Evolutionary conservation across 1,140 invertebrate genomes (phyloP).

Genomic region (Drosophila ercepeae): DNA sequence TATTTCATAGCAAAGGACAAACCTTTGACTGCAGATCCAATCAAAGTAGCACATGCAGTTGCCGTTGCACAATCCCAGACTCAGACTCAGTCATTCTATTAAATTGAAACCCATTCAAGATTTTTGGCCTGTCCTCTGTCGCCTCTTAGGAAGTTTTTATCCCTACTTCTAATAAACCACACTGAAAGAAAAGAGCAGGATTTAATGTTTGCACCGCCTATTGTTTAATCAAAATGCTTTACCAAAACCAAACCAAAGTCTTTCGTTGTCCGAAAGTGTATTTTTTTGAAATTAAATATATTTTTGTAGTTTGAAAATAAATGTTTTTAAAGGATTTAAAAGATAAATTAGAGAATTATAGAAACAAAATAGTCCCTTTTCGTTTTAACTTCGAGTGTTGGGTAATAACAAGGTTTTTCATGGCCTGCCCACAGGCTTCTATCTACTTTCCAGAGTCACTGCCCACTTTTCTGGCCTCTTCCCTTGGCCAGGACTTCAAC

Average conservation of each 20-base stretch:
- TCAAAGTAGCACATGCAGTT: conserved; percentile 17
- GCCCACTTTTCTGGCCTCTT: background rate
- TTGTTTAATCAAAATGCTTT: too few relatives aligned
- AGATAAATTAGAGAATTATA: too few relatives aligned
- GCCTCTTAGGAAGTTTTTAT: background rate
- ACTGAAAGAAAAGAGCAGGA: background rate
- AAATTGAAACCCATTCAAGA: conserved; percentile 5
- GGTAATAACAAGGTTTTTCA: conserved; percentile 72
- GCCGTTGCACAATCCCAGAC: conserved; percentile 18
- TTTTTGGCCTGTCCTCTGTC: background rate
- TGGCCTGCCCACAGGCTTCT: conserved; percentile 29
- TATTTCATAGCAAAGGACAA: conserved; percentile 12
- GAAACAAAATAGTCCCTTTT: too few relatives aligned
- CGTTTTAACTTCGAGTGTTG: conserved; percentile 68
- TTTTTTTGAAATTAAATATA: too few relatives aligned
- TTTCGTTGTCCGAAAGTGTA: too few relatives aligned
- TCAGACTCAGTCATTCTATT: background rate
- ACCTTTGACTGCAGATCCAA: conserved; percentile 26
- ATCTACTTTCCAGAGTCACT: background rate
- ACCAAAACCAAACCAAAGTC: too few relatives aligned
- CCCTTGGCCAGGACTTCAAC: background rate
- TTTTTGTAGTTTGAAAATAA: too few relatives aligned
- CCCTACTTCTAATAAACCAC: background rate
- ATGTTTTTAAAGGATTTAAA: too few relatives aligned
- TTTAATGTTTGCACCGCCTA: too few relatives aligned